Percentiles rank a stretch among this genome's conserved stretches.
phyloP scores from a whole-genome alignment of 2,113 vertebrate species.

The Clarias macrocephalus region DNA sequence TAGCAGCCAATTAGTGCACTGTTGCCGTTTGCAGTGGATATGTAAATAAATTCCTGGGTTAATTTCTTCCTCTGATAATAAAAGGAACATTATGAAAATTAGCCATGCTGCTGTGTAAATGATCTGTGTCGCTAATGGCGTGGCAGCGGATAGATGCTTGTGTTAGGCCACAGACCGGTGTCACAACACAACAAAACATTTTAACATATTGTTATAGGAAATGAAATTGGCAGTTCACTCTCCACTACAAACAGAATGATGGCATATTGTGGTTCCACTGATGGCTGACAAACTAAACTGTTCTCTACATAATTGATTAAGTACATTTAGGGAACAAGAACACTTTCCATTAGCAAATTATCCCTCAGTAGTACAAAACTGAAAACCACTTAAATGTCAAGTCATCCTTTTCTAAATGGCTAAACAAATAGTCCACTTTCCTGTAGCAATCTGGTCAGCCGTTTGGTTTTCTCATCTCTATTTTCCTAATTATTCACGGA shows the following conservation, averaged over 20 bases:
- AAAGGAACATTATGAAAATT: conserved; percentile 99
- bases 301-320: conserved; percentile 66
- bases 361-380: conserved; percentile 58
- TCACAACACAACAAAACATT: conserved; percentile 74
- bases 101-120: conserved; percentile 98
- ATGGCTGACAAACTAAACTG: conserved; percentile 65
- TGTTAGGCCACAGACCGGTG: conserved; percentile 66
- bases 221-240: conserved; percentile 76
- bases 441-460: neutral
- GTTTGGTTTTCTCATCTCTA: neutral
- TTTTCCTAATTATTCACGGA: neutral
- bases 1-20: conserved; percentile 99
- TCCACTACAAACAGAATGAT: neutral
- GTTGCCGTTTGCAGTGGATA: conserved; percentile 97
- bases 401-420: neutral
- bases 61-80: conserved; percentile 99
- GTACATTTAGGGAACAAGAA: conserved; percentile 68
- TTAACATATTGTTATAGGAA: conserved; percentile 75
- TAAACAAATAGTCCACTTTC: neutral
- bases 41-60: conserved; percentile 99
- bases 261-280: conserved; percentile 10
- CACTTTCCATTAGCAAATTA: conserved; percentile 72
- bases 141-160: conserved; percentile 74
- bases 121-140: conserved; percentile 95
- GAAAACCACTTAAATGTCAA: conserved; percentile 27